These are phyloP conservation scores for Pheucticus melanocephalus DNA, from an alignment of 2,113 vertebrate species.

Conservation along the genomic window DNA sequence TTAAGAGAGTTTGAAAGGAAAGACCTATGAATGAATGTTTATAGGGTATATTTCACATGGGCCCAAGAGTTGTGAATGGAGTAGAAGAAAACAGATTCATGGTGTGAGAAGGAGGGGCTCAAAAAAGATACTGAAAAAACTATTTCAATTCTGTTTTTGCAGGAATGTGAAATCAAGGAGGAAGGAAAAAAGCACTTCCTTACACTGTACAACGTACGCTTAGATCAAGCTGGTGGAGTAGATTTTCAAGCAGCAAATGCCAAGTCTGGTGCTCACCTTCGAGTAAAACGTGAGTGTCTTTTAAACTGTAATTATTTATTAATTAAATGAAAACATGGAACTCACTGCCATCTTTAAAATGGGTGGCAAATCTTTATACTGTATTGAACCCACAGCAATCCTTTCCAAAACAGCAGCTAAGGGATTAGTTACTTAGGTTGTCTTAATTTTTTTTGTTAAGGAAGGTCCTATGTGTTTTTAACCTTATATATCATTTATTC, in stretches of 20 bases:
- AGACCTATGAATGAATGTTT: background rate
- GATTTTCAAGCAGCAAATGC: slow-evolving; percentile 95
- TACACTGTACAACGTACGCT: slow-evolving; percentile 86
- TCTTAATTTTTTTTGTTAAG: background rate
- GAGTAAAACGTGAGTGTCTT: slow-evolving; percentile 88
- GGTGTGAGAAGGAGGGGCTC: background rate
- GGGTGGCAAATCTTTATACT: background rate
- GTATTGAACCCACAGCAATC: background rate
- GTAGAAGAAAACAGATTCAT: background rate
- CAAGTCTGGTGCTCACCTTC: slow-evolving; percentile 90
- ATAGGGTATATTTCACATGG: background rate
- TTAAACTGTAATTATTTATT: background rate
- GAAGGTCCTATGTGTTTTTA: background rate
- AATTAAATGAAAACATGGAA: background rate
- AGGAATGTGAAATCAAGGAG: slow-evolving; percentile 96
- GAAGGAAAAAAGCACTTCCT: slow-evolving; percentile 88
- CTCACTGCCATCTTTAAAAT: background rate
- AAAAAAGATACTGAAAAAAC: background rate
- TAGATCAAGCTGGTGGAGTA: slow-evolving; percentile 88
- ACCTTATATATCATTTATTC: background rate
- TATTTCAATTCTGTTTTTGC: background rate
- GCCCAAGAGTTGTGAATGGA: background rate
- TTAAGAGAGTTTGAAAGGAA: background rate
- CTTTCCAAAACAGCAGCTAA: background rate
- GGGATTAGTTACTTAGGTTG: background rate